Percentiles rank a stretch among this genome's conserved stretches.
Conservation (phyloP, 64 coral and sea anemone genomes). For the Stichodactyla mertensii region DNA sequence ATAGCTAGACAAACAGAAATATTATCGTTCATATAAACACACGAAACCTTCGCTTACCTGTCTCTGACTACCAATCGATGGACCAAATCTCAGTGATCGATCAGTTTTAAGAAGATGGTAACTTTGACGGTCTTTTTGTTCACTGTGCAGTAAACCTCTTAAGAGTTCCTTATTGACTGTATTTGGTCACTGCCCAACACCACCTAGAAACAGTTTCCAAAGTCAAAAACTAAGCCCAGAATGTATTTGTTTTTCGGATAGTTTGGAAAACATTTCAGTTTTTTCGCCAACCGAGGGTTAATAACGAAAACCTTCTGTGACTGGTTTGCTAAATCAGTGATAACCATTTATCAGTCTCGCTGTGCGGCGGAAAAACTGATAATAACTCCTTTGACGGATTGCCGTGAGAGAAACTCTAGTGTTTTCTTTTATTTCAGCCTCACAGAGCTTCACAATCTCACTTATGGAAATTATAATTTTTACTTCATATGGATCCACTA, state of each 20-base stretch:
- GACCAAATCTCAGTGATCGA: not conserved
- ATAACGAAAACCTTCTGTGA: not conserved
- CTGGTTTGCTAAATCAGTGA: not conserved
- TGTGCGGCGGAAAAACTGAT: too few species aligned
- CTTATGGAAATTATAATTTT: too few species aligned
- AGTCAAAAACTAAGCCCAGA: not conserved
- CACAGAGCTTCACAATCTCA: too few species aligned
- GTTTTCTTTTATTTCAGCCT: too few species aligned
- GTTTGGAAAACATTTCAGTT: not conserved
- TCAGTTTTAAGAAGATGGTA: not conserved
- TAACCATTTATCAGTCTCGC: not conserved
- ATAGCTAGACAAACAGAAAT: slow-evolving; percentile 17
- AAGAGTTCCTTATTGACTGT: not conserved
- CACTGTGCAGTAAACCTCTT: not conserved
- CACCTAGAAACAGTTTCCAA: not conserved
- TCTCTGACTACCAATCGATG: slow-evolving; percentile 10
- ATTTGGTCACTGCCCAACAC: not conserved
- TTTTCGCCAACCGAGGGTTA: not conserved
- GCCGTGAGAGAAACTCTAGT: too few species aligned
- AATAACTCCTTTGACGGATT: too few species aligned
- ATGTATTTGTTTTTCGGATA: not conserved
- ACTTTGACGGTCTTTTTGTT: not conserved
- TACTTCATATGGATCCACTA: too few species aligned
- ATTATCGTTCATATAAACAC: slow-evolving; percentile 12
- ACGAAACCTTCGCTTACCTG: slow-evolving; percentile 5